These are phyloP conservation scores for Halichoerus grypus DNA, from an alignment of 2,113 vertebrate species.

Conservation along the genomic window DNA sequence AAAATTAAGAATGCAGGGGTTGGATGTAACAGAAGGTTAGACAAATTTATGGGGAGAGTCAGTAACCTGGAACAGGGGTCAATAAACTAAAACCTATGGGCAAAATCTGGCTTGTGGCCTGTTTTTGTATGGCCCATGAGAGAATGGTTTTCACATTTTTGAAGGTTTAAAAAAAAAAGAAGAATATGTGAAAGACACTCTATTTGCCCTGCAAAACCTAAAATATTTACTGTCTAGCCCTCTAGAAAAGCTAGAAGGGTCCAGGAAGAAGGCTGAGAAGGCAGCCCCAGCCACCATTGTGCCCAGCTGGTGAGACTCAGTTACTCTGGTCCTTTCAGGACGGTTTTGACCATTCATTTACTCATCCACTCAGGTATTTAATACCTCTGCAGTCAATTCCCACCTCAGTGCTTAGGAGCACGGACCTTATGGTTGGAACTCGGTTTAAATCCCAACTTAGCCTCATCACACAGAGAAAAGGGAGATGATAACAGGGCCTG, in stretches of 20 bases:
- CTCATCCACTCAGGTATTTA: neutral
- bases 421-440: neutral
- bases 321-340: neutral
- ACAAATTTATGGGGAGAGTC: neutral
- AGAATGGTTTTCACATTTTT: slow-evolving; percentile 2
- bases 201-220: neutral
- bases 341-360: neutral
- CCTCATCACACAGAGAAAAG: neutral
- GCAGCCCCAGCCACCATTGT: neutral
- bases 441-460: slow-evolving; percentile 16
- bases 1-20: slow-evolving; percentile 9
- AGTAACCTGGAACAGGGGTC: neutral
- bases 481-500: neutral
- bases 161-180: neutral
- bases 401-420: neutral
- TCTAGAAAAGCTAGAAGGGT: neutral
- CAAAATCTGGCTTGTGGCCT: neutral
- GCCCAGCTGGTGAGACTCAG: neutral
- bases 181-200: slow-evolving; percentile 10
- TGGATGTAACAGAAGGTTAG: neutral
- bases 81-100: neutral
- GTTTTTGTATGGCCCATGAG: neutral
- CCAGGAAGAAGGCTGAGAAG: neutral
- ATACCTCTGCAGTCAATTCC: neutral
- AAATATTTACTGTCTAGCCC: neutral